Conservation (phyloP, 2,113 vertebrate species). For the Prietella phreatophila region DNA sequence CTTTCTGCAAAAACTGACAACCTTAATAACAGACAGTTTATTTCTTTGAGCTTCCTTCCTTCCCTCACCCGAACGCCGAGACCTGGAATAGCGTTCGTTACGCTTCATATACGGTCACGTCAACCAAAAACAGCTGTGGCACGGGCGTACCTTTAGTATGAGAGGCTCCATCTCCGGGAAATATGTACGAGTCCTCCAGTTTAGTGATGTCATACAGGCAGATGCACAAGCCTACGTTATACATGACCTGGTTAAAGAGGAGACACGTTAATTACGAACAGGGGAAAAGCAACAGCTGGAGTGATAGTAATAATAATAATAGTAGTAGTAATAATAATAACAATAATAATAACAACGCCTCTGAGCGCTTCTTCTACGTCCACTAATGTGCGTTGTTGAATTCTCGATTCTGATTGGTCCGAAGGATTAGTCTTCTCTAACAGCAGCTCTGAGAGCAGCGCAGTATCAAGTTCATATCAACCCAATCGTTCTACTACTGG, state of each 20-base stretch:
- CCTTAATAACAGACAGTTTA: background rate
- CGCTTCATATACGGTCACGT: background rate
- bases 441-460: background rate
- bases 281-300: background rate
- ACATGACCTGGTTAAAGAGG: slow-evolving; percentile 80
- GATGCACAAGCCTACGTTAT: slow-evolving; percentile 91
- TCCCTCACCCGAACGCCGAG: background rate
- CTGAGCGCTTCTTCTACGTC: background rate
- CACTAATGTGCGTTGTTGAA: background rate
- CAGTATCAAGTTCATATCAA: background rate
- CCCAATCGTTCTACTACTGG: background rate
- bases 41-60: background rate
- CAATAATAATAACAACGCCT: background rate
- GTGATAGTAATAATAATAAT: background rate
- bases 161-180: slow-evolving; percentile 92
- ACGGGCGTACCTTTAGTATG: slow-evolving; percentile 86
- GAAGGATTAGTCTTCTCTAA: background rate
- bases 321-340: background rate
- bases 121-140: background rate
- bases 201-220: slow-evolving; percentile 93
- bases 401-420: background rate
- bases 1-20: background rate
- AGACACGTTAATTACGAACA: background rate
- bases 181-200: slow-evolving; percentile 94
- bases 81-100: background rate